Conservation (phyloP, 1,140 invertebrate genomes). For the Sinella curviseta region DNA sequence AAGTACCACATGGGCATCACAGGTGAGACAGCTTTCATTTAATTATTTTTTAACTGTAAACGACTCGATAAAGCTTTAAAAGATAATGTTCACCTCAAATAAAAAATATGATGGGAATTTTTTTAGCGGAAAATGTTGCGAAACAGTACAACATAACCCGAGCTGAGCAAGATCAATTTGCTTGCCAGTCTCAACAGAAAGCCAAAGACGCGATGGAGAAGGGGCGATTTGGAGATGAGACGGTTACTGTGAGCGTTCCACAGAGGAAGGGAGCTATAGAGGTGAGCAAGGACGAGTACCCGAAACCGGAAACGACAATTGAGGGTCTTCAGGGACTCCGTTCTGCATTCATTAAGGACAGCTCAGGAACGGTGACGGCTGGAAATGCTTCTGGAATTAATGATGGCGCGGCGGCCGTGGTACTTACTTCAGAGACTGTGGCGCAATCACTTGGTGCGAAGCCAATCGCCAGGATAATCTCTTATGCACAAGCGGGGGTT, state of each 20-base stretch:
- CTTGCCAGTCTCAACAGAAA: slow-evolving; percentile 71
- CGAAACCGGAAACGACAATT: slow-evolving; percentile 63
- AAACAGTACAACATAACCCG: slow-evolving; percentile 69
- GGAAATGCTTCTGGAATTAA: slow-evolving; percentile 81
- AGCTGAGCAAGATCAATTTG: slow-evolving; percentile 74
- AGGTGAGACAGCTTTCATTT: slow-evolving; percentile 63
- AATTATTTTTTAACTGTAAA: not conserved
- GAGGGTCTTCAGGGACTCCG: slow-evolving; percentile 64
- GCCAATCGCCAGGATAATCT: slow-evolving; percentile 68
- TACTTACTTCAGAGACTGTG: slow-evolving; percentile 66
- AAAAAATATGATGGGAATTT: not conserved
- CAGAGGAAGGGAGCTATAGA: slow-evolving; percentile 59
- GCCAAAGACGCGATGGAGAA: slow-evolving; percentile 65
- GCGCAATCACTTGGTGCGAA: slow-evolving; percentile 58
- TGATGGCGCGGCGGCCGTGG: slow-evolving; percentile 80
- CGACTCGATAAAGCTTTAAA: too few species aligned
- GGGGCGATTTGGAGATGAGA: slow-evolving; percentile 72
- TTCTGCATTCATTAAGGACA: slow-evolving; percentile 66
- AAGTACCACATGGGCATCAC: slow-evolving; percentile 83
- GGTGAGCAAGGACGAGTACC: slow-evolving; percentile 68
- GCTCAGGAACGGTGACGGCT: slow-evolving; percentile 69
- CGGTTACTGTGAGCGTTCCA: slow-evolving; percentile 63
- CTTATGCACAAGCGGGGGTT: slow-evolving; percentile 67
- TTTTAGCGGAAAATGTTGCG: slow-evolving; percentile 74
- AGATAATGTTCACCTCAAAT: too few species aligned